Conservation (phyloP, 2,113 vertebrate species). For the Eurystomus gularis region DNA sequence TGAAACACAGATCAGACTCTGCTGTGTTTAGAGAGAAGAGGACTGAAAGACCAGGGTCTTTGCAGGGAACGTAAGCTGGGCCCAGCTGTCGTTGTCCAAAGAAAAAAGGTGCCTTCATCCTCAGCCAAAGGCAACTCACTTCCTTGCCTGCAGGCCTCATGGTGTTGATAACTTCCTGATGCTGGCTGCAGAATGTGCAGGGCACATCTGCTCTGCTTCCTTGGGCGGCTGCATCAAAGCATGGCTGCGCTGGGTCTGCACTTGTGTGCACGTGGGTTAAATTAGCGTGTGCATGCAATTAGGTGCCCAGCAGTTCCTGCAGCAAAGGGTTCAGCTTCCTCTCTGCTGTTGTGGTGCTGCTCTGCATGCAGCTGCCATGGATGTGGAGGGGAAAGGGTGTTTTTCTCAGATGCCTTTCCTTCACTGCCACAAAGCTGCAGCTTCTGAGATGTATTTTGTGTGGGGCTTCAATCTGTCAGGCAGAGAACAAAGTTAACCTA, state of each 20-base stretch:
- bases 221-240: neutral
- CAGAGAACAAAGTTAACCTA: neutral
- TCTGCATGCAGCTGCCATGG: neutral
- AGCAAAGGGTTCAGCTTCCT: neutral
- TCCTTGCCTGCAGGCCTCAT: neutral
- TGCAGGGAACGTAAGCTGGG: neutral
- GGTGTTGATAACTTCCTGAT: neutral
- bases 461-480: neutral
- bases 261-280: neutral
- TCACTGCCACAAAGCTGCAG: neutral
- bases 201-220: neutral
- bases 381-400: neutral
- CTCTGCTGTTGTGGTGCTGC: neutral
- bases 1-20: neutral
- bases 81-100: neutral
- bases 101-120: slow-evolving; percentile 4
- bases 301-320: neutral
- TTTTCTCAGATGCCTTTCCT: neutral
- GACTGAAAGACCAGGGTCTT: fast-evolving
- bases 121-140: neutral
- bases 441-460: neutral
- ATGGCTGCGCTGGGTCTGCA: neutral
- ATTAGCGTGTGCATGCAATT: neutral
- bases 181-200: fast-evolving
- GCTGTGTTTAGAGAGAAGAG: neutral